Percentiles rank a stretch among this genome's conserved stretches.
phyloP scores from a whole-genome alignment of 2,113 vertebrate genomes.

The Rhabdornis inornatus region DNA sequence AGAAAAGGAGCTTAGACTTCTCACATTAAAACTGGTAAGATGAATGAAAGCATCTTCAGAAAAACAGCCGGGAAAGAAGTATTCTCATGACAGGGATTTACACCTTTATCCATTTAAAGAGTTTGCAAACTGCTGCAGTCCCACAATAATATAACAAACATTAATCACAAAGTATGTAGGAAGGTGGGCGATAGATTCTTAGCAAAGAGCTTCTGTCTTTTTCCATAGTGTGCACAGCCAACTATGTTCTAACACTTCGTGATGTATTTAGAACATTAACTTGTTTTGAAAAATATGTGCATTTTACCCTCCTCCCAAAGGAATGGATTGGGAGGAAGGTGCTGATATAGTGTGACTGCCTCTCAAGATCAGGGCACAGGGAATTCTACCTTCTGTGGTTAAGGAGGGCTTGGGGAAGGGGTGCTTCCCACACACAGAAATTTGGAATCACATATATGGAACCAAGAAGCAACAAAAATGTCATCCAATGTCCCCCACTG shows the following conservation, averaged over 20 bases:
- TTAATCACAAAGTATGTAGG: not conserved
- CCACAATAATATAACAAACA: not conserved
- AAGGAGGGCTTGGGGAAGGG: not conserved
- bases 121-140: not conserved
- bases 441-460: not conserved
- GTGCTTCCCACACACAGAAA: not conserved
- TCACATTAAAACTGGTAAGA: not conserved
- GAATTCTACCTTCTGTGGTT: not conserved
- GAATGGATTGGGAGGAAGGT: not conserved
- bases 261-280: not conserved
- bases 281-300: not conserved
- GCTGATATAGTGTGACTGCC: not conserved
- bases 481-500: not conserved
- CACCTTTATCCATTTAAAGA: not conserved
- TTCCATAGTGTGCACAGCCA: not conserved
- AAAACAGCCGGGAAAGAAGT: not conserved
- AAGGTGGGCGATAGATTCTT: not conserved
- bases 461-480: not conserved
- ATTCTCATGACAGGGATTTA: not conserved
- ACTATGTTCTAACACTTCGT: not conserved
- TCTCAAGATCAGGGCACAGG: not conserved
- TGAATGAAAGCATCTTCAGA: not conserved
- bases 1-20: not conserved
- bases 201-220: not conserved
- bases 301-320: not conserved